These are phyloP conservation scores for Gavia stellata DNA, from an alignment of 2,113 vertebrate genomes.

Conservation along the genomic window DNA sequence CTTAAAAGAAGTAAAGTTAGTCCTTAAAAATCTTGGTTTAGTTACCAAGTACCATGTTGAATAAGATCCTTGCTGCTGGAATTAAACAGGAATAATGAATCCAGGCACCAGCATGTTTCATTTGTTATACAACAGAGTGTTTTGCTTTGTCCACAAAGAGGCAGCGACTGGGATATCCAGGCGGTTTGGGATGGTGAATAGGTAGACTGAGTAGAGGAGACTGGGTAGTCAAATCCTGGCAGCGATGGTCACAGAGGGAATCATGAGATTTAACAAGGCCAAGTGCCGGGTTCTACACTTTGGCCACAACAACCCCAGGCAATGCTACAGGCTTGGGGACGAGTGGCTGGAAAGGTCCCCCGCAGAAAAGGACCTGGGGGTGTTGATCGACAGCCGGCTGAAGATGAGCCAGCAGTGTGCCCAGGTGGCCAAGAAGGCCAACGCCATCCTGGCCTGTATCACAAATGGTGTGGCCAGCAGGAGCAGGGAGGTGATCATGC, in stretches of 20 bases:
- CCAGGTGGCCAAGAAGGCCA: background rate
- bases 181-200: background rate
- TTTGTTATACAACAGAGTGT: background rate
- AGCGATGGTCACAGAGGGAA: background rate
- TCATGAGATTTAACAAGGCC: background rate
- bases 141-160: background rate
- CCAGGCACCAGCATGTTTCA: background rate
- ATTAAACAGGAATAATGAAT: background rate
- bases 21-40: background rate
- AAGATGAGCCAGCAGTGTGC: background rate
- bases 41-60: background rate
- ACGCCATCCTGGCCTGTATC: background rate
- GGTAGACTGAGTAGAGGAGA: background rate
- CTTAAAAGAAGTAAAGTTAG: background rate
- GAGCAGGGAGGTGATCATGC: background rate
- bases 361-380: background rate
- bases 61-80: background rate
- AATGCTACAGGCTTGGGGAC: background rate
- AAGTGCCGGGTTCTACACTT: background rate
- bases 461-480: too few species aligned
- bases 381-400: background rate
- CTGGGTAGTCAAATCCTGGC: background rate
- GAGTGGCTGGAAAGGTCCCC: background rate
- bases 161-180: background rate
- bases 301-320: background rate